Conservation (phyloP, 35 echinoderm and acorn worm species). For the Lytechinus pictus region DNA sequence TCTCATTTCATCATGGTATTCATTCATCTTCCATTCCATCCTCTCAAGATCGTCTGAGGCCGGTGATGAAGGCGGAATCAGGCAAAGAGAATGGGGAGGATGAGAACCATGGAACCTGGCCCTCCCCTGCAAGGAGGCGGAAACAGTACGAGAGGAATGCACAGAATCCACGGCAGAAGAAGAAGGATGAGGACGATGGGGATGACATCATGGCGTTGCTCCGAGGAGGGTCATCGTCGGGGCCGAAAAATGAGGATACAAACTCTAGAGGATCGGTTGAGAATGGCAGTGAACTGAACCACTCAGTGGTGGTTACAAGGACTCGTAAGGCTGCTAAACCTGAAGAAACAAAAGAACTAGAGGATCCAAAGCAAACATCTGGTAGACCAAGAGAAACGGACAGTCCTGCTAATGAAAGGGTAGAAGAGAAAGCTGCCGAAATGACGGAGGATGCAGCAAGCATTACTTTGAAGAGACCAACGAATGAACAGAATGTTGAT, state of each 20-base stretch:
- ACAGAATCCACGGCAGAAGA: neutral
- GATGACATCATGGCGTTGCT: conserved; percentile 61
- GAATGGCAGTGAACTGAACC: neutral
- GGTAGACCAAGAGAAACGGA: conserved; percentile 7
- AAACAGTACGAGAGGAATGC: conserved; percentile 48
- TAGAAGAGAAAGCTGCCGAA: neutral
- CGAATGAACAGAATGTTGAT: neutral
- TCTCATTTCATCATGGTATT: neutral
- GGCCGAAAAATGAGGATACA: neutral
- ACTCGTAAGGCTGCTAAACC: neutral
- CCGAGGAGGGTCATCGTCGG: conserved; percentile 14
- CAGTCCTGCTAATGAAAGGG: neutral
- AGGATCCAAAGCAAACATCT: neutral
- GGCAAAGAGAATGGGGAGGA: neutral
- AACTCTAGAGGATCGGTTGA: neutral
- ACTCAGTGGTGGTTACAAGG: neutral
- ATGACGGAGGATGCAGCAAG: neutral
- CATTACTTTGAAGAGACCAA: conserved; percentile 14
- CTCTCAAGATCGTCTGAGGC: conserved; percentile 37
- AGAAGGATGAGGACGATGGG: conserved; percentile 32
- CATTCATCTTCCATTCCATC: neutral
- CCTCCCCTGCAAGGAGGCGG: conserved; percentile 39
- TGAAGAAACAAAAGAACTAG: neutral
- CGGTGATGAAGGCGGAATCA: neutral
- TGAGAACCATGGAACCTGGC: neutral